Base-by-base conservation (phyloP, 1,140 invertebrate genomes). In the Sitobion miscanthi region DNA sequence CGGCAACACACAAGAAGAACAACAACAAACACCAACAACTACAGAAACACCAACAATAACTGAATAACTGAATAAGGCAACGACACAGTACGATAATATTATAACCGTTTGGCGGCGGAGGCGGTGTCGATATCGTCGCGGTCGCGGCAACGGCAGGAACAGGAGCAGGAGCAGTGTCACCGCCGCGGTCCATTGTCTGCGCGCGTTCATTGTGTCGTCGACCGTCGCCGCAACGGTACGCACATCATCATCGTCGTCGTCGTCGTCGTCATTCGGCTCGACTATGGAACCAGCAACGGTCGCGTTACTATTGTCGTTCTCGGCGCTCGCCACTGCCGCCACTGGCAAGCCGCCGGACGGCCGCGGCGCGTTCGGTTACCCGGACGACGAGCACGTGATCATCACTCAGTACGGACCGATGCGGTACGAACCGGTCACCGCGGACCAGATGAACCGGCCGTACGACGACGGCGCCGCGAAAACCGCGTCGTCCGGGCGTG, bases 341-440 rank as follows among this genome's bases (percentile, higher is more conserved):
- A 62, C 35, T 4, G 23, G 83, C 25, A 42, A 42, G n/a, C 42
- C 38, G 47, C 90, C 23, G 57, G 9, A 30, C 42, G 38, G 6
- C 62, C 69, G 69, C 69, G 90, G 47, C 25, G 20, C 14, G 21
- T 49, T 77, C 90, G 45, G 69, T 83, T 49, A 91, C 30, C 90
- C 57, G 45, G 62, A 91, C 90, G 90, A 82, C 69, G 69, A 91
- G 6, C 90, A 91, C 90, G 90, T 91, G 90, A 91, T 91, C 90
- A 91, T 91, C 69, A 91, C 90, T 20, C 90, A 91, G 20, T 52
- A 91, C 69, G 90, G 90, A 0, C 90, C 90, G 25, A 52, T 91
- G 30, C 42, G 69, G 90, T 91, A 91, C 69, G 45, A 83, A 3
- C 90, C 90, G 69, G n/a, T 77, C 20, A 49, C 90, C 8, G 90